Evolutionary conservation across 37 sponge, comb jelly and placozoan species (phyloP), one percentile per base, ranked within the genome.

Genomic region (Bolinopsis microptera): DNA sequence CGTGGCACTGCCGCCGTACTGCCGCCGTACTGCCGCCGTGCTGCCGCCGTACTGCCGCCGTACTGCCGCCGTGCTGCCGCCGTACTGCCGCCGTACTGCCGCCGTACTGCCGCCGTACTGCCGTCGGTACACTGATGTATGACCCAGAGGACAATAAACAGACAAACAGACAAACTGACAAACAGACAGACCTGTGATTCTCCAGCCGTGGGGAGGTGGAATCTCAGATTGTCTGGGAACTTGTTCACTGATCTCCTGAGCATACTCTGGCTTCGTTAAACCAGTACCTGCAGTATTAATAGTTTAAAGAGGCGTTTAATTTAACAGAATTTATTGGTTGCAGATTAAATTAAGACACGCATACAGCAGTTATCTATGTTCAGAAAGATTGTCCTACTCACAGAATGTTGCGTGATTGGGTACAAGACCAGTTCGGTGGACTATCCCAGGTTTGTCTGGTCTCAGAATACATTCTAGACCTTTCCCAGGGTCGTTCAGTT

Each of bases 221-320:
- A 86, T 86, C 3, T 86, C 61, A 28, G 41, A 41, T 27, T 86
- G 90, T 39, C 61, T 23, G 3, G 90, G 90, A 27, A 86, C 26
- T 13, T 86, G 3, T 9, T 27, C 33, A 0, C 21, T 32, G 27
- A 77, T 77, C 36, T 77, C 80, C 0, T 18, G 33, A 34, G 32
- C 37, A 27, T 35, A 32, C 1, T 77, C 80, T 5, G 80, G 80
- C 8, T 35, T 34, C 5, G 80, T 77, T 9, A 77, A 36, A 16
- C 80, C 80, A 21, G 80, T 77, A 35, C 80, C 80, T 77, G 80
- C n/a, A n/a, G n/a, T n/a, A n/a, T n/a, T n/a, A n/a, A n/a, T n/a
- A n/a, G n/a, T n/a, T n/a, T n/a, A n/a, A n/a, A n/a, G n/a, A n/a
- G n/a, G n/a, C n/a, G n/a, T n/a, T n/a, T n/a, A n/a, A n/a, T n/a